These are phyloP conservation scores for Pocota personata DNA, from an alignment of 2,888 invertebrate genomes.

Conservation along the genomic window DNA sequence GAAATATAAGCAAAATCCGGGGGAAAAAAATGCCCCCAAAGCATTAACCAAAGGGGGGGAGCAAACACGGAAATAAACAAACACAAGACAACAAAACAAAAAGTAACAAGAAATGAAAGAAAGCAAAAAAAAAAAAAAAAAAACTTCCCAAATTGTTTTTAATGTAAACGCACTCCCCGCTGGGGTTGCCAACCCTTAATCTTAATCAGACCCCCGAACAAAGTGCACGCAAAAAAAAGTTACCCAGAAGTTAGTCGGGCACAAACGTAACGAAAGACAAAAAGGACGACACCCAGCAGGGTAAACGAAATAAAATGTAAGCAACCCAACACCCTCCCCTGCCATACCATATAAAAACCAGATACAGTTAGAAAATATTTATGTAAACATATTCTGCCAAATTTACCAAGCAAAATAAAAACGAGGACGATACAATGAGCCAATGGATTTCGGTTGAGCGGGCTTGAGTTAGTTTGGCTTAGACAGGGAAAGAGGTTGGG, in stretches of 20 bases:
- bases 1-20: neutral
- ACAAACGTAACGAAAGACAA: conserved; percentile 51
- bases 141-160: conserved; percentile 71
- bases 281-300: conserved; percentile 71
- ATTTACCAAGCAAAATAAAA: conserved; percentile 53
- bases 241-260: conserved; percentile 15
- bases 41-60: conserved; percentile 41
- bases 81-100: conserved; percentile 55
- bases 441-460: conserved; percentile 50
- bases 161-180: conserved; percentile 70
- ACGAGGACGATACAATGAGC: conserved; percentile 6
- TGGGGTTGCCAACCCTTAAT: conserved; percentile 72
- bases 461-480: conserved; percentile 13
- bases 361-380: conserved; percentile 69
- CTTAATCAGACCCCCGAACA: conserved; percentile 67
- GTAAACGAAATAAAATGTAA: conserved; percentile 58
- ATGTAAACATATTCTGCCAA: conserved; percentile 70
- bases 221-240: conserved; percentile 54
- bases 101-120: conserved; percentile 36
- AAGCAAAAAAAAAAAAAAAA: conserved; percentile 14
- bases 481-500: too few relatives aligned
- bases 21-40: conserved; percentile 31
- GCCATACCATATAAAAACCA: conserved; percentile 41
- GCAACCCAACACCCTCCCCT: conserved; percentile 13
- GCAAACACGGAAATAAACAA: conserved; percentile 67